Conservation (phyloP, 2,113 vertebrate genomes). For the Neofelis nebulosa region DNA sequence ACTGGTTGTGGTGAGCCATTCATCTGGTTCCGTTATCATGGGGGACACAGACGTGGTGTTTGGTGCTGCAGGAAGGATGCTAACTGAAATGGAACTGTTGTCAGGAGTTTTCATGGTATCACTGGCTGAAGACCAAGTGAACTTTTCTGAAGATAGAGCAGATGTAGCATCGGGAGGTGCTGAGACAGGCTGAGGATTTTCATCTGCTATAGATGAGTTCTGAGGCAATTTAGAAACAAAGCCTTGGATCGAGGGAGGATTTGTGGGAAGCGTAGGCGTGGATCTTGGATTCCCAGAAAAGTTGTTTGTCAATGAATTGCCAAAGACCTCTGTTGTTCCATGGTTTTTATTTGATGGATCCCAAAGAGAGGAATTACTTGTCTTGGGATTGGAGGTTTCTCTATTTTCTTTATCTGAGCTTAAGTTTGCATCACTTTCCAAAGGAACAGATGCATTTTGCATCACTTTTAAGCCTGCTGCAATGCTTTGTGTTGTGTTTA, state of each 20-base stretch:
- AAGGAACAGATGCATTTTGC: not conserved
- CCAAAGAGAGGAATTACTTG: not conserved
- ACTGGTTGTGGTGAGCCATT: constrained; percentile 1
- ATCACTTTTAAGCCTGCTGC: not conserved
- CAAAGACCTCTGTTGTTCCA: not conserved
- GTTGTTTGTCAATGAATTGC: not conserved
- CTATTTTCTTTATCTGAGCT: not conserved
- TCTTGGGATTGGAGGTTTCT: not conserved
- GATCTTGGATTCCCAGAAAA: not conserved
- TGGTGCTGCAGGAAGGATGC: rapidly evolving
- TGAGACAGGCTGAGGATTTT: not conserved
- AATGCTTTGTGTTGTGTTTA: not conserved
- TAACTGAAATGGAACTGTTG: not conserved
- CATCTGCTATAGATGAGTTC: constrained; percentile 42
- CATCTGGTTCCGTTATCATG: not conserved
- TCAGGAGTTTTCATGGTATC: not conserved
- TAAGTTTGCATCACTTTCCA: not conserved
- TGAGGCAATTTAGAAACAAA: constrained; percentile 37
- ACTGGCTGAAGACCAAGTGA: not conserved
- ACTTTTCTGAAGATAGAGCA: not conserved
- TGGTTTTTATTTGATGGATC: not conserved
- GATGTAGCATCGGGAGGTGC: not conserved
- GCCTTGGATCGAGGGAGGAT: not conserved
- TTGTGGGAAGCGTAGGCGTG: not conserved
- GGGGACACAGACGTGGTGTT: not conserved